Evolutionary conservation across 2,888 invertebrate species (phyloP), one percentile per base, ranked within the genome.

Genomic region (Corbicula japonica): DNA sequence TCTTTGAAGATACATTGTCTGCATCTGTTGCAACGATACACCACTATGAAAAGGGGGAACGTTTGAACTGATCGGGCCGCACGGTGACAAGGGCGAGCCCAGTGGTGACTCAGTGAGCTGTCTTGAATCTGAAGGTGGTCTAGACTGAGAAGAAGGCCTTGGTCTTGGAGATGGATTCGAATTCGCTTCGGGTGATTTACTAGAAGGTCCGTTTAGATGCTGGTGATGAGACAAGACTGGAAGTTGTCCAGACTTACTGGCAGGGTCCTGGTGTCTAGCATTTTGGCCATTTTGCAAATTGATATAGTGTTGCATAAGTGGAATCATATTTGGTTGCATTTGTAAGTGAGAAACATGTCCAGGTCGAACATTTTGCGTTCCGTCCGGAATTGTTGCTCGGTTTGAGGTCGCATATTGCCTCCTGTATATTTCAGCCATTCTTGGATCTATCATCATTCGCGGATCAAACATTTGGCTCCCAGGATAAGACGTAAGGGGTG

Each of bases 151-250:
- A 28, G 76, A 76, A 2, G 82, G 78, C 46, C 75, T 41, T 46
- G 82, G 76, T 34, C 78, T 68, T 26, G 82, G 78, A 6, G 82
- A 82, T 26, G 78, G 72, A 32, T 72, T 83, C 2, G 82, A 69
- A 10, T 61, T 73, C n/a, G 78, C 32, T 5, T 76, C 78, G n/a
- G 82, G 82, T n/a, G n/a, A n/a, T n/a, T n/a, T n/a, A 3, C 68
- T 68, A n/a, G n/a, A n/a, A 44, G 41, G 30, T 8, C 68, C 52
- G 12, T 68, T 72, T n/a, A n/a, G n/a, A n/a, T n/a, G n/a, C n/a
- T n/a, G n/a, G n/a, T n/a, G n/a, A n/a, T n/a, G 52, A 4, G 52
- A 10, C 28, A 52, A 28, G 32, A 52, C 52, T 12, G 28, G 28
- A 30, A 15, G 52, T 52, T 52, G 23, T 38, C 35, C 35, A 34